phyloP scores from a whole-genome alignment of 2,113 vertebrate genomes.

The Spermophilus dauricus region DNA sequence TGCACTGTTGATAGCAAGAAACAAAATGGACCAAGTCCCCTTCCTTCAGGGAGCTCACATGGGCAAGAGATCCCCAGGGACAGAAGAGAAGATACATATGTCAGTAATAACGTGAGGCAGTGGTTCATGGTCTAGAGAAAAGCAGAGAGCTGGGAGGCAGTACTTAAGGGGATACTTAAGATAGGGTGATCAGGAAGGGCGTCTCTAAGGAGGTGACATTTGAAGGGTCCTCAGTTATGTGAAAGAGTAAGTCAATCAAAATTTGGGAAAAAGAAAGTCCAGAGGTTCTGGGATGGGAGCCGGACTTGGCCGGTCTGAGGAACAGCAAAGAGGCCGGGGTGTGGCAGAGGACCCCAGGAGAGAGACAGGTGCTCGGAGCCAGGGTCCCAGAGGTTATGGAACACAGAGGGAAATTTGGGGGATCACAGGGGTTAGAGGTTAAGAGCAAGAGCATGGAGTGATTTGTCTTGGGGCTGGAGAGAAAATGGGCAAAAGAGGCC shows the following conservation, averaged over 20 bases:
- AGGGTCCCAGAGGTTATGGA: not conserved
- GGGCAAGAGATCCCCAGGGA: not conserved
- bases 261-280: not conserved
- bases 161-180: not conserved
- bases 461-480: not conserved
- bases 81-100: not conserved
- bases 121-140: not conserved
- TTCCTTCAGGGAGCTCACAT: not conserved
- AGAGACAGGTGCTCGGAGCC: not conserved
- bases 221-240: not conserved
- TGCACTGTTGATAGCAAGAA: not conserved
- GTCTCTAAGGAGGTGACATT: not conserved
- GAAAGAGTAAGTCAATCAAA: not conserved
- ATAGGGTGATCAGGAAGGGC: not conserved
- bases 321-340: not conserved
- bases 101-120: not conserved
- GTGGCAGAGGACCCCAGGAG: not conserved
- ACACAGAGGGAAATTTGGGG: not conserved
- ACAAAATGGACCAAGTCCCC: not conserved
- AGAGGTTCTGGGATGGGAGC: not conserved
- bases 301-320: not conserved
- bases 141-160: not conserved
- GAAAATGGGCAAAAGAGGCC: not conserved
- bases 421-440: not conserved
- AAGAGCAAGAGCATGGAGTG: not conserved